phyloP scores from a whole-genome alignment of 1,140 invertebrate genomes.

The Heliothis subflexa region DNA sequence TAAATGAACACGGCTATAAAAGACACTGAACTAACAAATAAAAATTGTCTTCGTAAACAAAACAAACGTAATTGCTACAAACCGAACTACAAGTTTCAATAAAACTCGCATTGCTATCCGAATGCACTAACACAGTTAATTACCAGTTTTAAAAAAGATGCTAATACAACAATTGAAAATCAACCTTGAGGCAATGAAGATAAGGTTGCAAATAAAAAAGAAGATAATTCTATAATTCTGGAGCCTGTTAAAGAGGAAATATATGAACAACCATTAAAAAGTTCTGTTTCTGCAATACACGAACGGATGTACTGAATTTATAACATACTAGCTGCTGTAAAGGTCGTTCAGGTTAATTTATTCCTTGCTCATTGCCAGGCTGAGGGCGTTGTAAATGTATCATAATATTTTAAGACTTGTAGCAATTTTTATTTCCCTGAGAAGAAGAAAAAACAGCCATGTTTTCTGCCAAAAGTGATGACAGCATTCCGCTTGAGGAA shows the following conservation, averaged over 20 bases:
- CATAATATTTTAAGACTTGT: not conserved
- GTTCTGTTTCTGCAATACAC: slow-evolving; percentile 39
- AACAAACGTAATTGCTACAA: slow-evolving; percentile 12
- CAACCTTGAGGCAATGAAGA: not conserved
- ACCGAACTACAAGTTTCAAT: slow-evolving; percentile 9
- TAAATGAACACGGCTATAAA: not conserved
- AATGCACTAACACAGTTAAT: slow-evolving; percentile 31
- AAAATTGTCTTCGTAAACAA: slow-evolving; percentile 6
- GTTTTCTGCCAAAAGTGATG: no score
- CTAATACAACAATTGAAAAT: not conserved
- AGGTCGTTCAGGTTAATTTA: slow-evolving; percentile 23
- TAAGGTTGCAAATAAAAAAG: not conserved
- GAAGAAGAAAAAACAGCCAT: no score
- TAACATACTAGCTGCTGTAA: slow-evolving; percentile 23
- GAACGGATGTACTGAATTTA: slow-evolving; percentile 44
- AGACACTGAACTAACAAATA: not conserved
- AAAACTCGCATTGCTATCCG: not conserved
- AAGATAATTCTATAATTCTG: not conserved
- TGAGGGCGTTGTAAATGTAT: not conserved
- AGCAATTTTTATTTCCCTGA: no score
- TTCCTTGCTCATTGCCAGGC: not conserved
- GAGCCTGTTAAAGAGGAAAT: slow-evolving; percentile 9
- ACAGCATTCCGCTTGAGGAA: no score
- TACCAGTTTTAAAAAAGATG: slow-evolving; percentile 20
- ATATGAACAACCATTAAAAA: slow-evolving; percentile 49